These are phyloP conservation scores for Amblyteles armatorius DNA, from an alignment of 2,888 invertebrate species.

Conservation along the genomic window DNA sequence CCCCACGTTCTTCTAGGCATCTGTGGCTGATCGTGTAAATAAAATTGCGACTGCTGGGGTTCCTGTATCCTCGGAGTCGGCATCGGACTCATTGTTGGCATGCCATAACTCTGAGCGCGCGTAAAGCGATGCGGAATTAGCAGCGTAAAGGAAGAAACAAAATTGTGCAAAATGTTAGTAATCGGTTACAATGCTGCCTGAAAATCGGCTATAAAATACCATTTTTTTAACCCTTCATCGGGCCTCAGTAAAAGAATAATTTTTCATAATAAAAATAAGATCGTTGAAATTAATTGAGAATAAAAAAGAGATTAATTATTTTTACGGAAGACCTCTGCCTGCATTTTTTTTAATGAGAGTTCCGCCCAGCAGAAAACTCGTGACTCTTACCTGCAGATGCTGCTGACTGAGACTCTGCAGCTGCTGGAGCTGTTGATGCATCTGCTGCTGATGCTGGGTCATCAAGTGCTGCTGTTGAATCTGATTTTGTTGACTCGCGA, in stretches of 20 bases:
- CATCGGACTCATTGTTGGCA: conserved; percentile 79
- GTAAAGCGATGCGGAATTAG: conserved; percentile 52
- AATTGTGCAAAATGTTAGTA: conserved; percentile 44
- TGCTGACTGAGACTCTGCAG: conserved; percentile 85
- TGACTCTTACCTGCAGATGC: conserved; percentile 79
- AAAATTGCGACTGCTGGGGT: conserved; percentile 88
- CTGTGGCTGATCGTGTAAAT: conserved; percentile 89
- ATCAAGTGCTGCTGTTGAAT: conserved; percentile 89
- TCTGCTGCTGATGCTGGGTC: conserved; percentile 86
- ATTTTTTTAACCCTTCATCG: not conserved
- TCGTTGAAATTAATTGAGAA: too few species aligned
- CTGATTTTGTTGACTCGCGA: conserved; percentile 93
- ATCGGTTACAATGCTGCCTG: not conserved
- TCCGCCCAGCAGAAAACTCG: not conserved
- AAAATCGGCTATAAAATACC: not conserved
- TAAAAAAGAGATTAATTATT: not conserved
- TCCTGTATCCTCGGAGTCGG: conserved; percentile 78
- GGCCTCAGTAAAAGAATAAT: too few species aligned
- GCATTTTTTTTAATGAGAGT: not conserved
- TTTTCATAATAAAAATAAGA: too few species aligned
- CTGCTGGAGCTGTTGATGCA: conserved; percentile 87
- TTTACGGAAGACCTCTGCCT: not conserved
- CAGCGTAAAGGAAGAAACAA: conserved; percentile 21
- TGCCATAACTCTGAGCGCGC: conserved; percentile 76
- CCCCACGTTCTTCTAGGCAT: conserved; percentile 85